Conservation (phyloP, 1,140 invertebrate species). For the Physella acuta region DNA sequence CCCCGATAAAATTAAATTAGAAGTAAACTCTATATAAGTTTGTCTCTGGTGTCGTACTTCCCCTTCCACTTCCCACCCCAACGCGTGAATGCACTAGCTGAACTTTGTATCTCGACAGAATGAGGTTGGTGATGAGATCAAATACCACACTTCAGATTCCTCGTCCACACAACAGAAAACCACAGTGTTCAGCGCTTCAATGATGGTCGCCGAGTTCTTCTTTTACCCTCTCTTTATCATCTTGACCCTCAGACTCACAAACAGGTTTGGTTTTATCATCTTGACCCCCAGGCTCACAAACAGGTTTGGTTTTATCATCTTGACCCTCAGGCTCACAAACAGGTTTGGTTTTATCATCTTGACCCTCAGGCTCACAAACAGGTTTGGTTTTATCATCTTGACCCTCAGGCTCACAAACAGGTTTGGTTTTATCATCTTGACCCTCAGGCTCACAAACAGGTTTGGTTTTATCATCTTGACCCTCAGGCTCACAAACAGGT, state of each 20-base stretch:
- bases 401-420: no score
- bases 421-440: no score
- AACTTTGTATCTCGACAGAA: no score
- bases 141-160: no score
- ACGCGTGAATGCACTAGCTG: no score
- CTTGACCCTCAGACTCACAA: no score
- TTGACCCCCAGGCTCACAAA: conserved; percentile 1
- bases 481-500: no score
- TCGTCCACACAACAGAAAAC: neutral
- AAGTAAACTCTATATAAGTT: neutral
- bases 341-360: neutral
- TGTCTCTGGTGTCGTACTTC: neutral
- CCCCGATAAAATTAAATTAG: no score
- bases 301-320: neutral
- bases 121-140: neutral
- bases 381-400: no score
- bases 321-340: neutral
- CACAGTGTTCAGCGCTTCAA: neutral
- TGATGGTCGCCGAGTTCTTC: neutral
- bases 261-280: no score
- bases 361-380: neutral
- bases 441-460: no score
- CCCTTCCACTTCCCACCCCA: neutral
- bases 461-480: no score
- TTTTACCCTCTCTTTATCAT: neutral